Evolutionary conservation across 1,140 invertebrate genomes (phyloP).

Genomic region (Thaumatotibia leucotreta): DNA sequence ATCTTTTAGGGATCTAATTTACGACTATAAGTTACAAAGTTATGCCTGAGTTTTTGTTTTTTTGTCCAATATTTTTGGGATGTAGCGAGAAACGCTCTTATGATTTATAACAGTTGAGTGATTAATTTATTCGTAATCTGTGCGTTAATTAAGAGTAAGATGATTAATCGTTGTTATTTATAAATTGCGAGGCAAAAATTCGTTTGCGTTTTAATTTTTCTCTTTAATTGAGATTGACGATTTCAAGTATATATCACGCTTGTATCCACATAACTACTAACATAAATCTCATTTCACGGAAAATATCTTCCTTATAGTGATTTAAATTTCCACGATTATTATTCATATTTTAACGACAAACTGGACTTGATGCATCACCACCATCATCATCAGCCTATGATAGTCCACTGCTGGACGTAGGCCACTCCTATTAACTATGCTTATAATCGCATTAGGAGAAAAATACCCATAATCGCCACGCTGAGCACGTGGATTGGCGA

Average conservation of each 20-base stretch:
- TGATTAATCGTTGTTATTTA: slow-evolving; percentile 2
- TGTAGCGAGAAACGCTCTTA: not conserved
- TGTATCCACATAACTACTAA: too few species aligned
- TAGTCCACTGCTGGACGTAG: too few species aligned
- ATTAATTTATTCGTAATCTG: slow-evolving; percentile 10
- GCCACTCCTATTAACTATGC: too few species aligned
- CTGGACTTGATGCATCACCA: too few species aligned
- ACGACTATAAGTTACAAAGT: not conserved
- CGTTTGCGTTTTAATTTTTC: not conserved
- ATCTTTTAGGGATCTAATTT: slow-evolving; percentile 1
- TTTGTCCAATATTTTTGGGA: not conserved
- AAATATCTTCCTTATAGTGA: too few species aligned
- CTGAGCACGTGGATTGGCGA: too few species aligned
- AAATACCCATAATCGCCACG: too few species aligned
- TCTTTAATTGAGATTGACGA: not conserved
- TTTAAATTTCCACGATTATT: too few species aligned
- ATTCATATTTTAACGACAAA: too few species aligned
- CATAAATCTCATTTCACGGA: too few species aligned
- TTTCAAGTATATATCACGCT: not conserved
- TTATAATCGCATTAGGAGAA: too few species aligned
- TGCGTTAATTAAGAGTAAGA: not conserved
- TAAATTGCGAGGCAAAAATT: not conserved
- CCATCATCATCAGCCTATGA: too few species aligned
- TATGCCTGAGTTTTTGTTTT: slow-evolving; percentile 1
- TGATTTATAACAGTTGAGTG: not conserved